Conservation (phyloP, 1,140 invertebrate genomes). For the Goniozus legneri region DNA sequence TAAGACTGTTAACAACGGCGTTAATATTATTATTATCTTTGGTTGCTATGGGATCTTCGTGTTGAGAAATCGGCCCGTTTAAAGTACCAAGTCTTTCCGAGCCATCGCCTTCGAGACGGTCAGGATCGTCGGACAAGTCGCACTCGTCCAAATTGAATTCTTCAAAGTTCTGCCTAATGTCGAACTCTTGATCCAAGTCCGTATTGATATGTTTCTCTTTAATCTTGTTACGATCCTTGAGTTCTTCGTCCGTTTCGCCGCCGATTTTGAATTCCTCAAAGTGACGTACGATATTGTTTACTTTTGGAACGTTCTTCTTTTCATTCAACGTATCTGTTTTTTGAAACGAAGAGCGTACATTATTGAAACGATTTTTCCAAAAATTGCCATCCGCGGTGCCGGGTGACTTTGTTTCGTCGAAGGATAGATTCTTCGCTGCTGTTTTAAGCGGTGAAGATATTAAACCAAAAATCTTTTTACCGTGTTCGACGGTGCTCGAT, state of each 20-base stretch:
- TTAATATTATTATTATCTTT: conserved; percentile 34
- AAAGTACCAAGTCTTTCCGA: conserved; percentile 56
- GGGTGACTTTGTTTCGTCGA: conserved; percentile 30
- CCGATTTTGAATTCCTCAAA: conserved; percentile 54
- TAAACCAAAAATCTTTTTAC: conserved; percentile 21
- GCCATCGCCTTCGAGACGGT: conserved; percentile 58
- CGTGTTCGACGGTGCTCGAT: conserved; percentile 11
- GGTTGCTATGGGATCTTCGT: conserved; percentile 15
- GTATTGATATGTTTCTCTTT: conserved; percentile 18
- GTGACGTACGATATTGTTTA: conserved; percentile 43
- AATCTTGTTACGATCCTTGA: conserved; percentile 16
- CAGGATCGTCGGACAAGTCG: conserved; percentile 64
- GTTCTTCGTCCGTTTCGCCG: conserved; percentile 28
- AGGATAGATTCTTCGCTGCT: conserved; percentile 28
- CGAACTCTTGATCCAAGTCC: conserved; percentile 56
- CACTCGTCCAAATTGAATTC: conserved; percentile 76
- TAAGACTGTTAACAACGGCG: conserved; percentile 15
- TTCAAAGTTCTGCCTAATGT: conserved; percentile 73
- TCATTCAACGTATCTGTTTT: conserved; percentile 7
- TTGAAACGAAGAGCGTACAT: conserved; percentile 32
- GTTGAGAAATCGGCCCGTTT: conserved; percentile 14
- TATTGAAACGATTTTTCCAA: conserved; percentile 36
- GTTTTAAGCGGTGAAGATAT: conserved; percentile 22
- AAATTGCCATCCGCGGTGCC: conserved; percentile 22
- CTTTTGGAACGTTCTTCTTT: conserved; percentile 19